phyloP scores from a whole-genome alignment of 2,797 vertebrate species.

The Furcifer pardalis region DNA sequence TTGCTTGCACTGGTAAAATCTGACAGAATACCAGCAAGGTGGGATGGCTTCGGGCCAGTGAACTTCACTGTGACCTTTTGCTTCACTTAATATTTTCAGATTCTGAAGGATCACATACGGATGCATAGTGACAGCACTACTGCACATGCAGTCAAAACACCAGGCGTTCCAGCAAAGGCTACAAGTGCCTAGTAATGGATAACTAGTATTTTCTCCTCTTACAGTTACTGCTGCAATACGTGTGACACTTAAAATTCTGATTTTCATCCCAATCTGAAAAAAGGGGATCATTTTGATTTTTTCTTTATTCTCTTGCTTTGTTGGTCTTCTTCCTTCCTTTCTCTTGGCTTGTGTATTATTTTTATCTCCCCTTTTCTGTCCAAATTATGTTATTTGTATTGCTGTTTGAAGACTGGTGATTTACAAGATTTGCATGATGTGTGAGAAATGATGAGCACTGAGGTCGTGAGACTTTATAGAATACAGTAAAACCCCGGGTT shows the following conservation, averaged over 20 bases:
- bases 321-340: not conserved
- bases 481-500: no score
- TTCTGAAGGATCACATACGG: conserved; percentile 14
- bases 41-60: conserved; percentile 25
- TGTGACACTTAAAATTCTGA: not conserved
- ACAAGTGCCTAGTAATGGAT: not conserved
- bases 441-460: not conserved
- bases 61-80: conserved; percentile 6
- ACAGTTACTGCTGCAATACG: not conserved
- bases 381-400: not conserved
- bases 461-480: not conserved
- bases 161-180: not conserved
- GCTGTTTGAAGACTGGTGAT: not conserved
- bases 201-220: not conserved
- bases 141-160: not conserved
- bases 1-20: conserved; percentile 27
- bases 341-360: not conserved
- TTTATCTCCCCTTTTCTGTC: not conserved
- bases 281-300: not conserved
- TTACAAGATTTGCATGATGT: not conserved
- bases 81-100: not conserved
- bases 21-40: conserved; percentile 10
- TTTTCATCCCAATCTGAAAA: not conserved
- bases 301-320: not conserved
- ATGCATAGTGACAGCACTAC: not conserved